These are phyloP conservation scores for Lissocephala sabroskyi DNA, from an alignment of 2,888 invertebrate species.

Conservation along the genomic window DNA sequence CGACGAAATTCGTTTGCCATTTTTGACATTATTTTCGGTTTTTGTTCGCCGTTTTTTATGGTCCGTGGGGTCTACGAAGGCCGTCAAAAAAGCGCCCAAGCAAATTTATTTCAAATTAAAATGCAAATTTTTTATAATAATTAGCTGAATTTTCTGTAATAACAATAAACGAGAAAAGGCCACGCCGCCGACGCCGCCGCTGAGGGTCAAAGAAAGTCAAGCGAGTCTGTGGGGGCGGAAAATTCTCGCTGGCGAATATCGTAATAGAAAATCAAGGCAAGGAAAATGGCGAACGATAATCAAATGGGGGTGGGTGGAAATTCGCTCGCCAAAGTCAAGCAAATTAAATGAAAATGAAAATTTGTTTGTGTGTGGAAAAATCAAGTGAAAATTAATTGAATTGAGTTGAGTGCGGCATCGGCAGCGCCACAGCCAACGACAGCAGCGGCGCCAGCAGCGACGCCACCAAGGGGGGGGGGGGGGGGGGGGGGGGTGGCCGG, in stretches of 20 bases:
- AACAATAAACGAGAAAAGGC: slow-evolving; percentile 16
- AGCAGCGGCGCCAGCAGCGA: too few relatives aligned
- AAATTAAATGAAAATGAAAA: slow-evolving; percentile 59
- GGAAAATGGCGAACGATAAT: slow-evolving; percentile 56
- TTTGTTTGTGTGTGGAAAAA: slow-evolving; percentile 54
- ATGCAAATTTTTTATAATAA: background rate
- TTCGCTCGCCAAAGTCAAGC: slow-evolving; percentile 23
- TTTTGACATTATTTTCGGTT: too few relatives aligned
- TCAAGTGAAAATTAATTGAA: slow-evolving; percentile 71
- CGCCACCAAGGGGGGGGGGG: too few relatives aligned
- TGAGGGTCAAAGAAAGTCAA: slow-evolving; percentile 4
- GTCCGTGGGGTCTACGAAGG: too few relatives aligned
- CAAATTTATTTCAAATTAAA: background rate
- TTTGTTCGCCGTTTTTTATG: too few relatives aligned
- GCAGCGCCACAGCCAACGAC: slow-evolving; percentile 30
- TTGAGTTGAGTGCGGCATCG: slow-evolving; percentile 65
- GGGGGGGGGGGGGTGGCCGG: background rate
- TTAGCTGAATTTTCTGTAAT: slow-evolving; percentile 12
- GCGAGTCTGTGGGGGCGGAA: slow-evolving; percentile 2
- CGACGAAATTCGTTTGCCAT: too few relatives aligned
- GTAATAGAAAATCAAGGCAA: slow-evolving; percentile 58
- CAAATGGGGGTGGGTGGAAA: slow-evolving; percentile 3
- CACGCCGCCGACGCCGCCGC: slow-evolving; percentile 8
- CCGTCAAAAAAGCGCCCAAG: too few relatives aligned
- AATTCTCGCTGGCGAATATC: slow-evolving; percentile 23